Base-by-base conservation (phyloP, 2,113 vertebrate genomes). In the Grantiella picta region DNA sequence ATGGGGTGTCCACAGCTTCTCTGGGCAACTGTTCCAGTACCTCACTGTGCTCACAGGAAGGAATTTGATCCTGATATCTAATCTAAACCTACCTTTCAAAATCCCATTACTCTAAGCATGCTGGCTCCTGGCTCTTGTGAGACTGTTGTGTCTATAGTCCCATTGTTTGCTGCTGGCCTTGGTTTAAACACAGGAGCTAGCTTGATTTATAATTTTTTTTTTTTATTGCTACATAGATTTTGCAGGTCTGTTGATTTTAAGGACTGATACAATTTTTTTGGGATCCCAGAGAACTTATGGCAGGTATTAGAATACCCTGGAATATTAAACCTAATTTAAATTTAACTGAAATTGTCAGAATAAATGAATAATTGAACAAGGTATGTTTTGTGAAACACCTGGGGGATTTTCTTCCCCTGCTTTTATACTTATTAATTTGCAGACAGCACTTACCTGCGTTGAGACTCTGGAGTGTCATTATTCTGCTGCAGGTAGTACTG, bases 291-390 rank as follows among this genome's bases (percentile, higher is more conserved):
- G 69, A 64, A 42, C 7, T 78, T 79, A 45, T 1, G 9, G 61
- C 36, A 85, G 57, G 31, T 38, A 73, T 65, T 90, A 81, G 42
- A 90, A 86, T 90, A 54, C 24, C 13, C 38, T 81, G 56, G 18
- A 82, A 75, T 75, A 80, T 94, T 90, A 92, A 69, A 82, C 23
- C 7, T 60, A 57, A 77, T 95, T 90, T 95, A 79, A 93, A 90
- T 77, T 89, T 90, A 83, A 80, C 45, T 54, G 60, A 86, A 80
- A 38, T 78, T 89, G 35, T 66, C 76, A 78, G 92, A 81, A 78
- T 86, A 92, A 94, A 77, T 92, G 54, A 92, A 94, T 89, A 89
- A 90, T 45, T 88, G 68, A 90, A 80, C 6, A 12, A 92, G 33
- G 20, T 70, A 59, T 66, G 38, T 80, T 95, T 80, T 80, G 23